These are phyloP conservation scores for Hylyphantes graminicola DNA, from an alignment of 1,140 invertebrate genomes.

Conservation along the genomic window DNA sequence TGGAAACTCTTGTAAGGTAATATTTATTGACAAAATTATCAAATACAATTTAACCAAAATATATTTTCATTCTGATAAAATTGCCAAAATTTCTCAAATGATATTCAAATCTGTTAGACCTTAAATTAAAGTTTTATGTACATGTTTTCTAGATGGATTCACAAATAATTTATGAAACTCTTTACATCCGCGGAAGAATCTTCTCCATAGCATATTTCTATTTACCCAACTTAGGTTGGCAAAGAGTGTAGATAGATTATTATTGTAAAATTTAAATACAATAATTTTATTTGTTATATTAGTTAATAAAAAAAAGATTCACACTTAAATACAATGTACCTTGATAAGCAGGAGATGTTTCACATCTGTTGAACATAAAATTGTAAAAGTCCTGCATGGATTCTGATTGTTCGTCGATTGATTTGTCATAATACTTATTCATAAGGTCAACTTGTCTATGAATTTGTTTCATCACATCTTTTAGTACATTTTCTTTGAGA, in stretches of 20 bases:
- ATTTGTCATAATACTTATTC: conserved; percentile 73
- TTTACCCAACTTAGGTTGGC: no score
- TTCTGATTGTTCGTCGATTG: conserved; percentile 89
- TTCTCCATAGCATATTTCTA: no score
- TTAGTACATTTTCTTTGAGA: conserved; percentile 69
- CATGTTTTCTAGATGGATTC: no score
- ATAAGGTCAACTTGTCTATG: conserved; percentile 77
- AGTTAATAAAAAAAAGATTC: not conserved
- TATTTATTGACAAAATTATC: no score
- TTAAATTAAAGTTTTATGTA: no score
- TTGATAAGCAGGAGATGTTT: conserved; percentile 77
- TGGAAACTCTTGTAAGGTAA: no score
- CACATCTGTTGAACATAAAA: conserved; percentile 79
- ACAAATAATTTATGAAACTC: no score
- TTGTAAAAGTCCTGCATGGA: conserved; percentile 92
- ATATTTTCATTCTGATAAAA: no score
- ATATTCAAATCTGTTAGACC: no score
- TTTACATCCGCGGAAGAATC: no score
- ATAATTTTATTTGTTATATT: not conserved
- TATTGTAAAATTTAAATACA: not conserved
- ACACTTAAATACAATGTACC: conserved; percentile 67
- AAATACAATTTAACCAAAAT: no score
- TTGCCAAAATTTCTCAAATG: no score
- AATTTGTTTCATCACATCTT: conserved; percentile 78
- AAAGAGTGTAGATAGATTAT: not conserved